Percentiles rank a stretch among this genome's conserved stretches.
phyloP scores from a whole-genome alignment of 2,797 vertebrate genomes.

The Salarias fasciatus region DNA sequence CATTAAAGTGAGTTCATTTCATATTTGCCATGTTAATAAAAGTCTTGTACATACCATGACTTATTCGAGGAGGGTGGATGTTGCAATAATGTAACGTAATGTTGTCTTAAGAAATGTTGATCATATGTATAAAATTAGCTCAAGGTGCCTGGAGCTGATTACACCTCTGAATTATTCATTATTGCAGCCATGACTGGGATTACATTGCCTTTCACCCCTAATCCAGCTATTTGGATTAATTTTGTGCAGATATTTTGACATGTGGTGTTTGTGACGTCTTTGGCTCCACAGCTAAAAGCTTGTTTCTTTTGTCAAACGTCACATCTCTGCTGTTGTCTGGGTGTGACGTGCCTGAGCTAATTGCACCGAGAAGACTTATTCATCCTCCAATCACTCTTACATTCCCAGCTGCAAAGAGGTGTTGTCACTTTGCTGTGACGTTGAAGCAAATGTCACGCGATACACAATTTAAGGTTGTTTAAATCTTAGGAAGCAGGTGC shows the following conservation, averaged over 20 bases:
- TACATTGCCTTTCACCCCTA: no score
- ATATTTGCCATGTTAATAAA: no score
- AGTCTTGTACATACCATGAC: not conserved
- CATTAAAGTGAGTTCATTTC: slow-evolving; percentile 90
- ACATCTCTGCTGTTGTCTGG: not conserved
- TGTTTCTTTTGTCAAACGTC: not conserved
- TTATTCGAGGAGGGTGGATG: not conserved
- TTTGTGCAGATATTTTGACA: not conserved
- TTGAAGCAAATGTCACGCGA: not conserved
- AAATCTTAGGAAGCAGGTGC: not conserved
- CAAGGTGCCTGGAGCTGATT: not conserved
- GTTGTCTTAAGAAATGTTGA: no score
- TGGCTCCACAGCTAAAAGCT: not conserved
- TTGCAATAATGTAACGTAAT: no score
- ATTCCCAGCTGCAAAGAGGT: slow-evolving; percentile 10
- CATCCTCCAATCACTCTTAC: not conserved
- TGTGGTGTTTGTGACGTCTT: not conserved
- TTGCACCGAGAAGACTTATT: slow-evolving; percentile 15
- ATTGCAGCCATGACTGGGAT: not conserved
- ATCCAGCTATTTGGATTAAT: no score
- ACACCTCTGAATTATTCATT: slow-evolving; percentile 2
- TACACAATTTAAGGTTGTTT: not conserved
- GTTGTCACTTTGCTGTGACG: slow-evolving; percentile 8
- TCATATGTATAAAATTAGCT: no score
- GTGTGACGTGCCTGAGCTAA: slow-evolving; percentile 13